Conservation (phyloP, 2,797 vertebrate genomes). For the Telmatherina bonti region DNA sequence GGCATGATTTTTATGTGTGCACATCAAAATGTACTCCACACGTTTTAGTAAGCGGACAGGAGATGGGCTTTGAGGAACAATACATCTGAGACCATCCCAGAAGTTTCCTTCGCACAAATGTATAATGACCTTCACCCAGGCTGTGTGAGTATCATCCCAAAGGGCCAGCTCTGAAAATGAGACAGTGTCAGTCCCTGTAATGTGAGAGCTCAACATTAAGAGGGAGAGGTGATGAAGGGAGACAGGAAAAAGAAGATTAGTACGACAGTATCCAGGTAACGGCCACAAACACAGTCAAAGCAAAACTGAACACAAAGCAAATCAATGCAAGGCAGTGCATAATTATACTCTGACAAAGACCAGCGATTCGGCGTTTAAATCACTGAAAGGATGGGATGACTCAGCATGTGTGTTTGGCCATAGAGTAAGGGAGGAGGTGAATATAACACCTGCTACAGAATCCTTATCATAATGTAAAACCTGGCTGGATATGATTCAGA, state of each 20-base stretch:
- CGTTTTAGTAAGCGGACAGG: constrained; percentile 11
- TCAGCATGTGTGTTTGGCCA: constrained; percentile 18
- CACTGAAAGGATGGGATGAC: constrained; percentile 42
- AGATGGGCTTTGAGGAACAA: constrained; percentile 32
- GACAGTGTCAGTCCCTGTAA: constrained; percentile 57
- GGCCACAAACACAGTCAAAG: constrained; percentile 71
- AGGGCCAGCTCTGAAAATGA: constrained; percentile 36
- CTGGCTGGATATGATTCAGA: constrained; percentile 1
- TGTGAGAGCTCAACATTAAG: constrained; percentile 42
- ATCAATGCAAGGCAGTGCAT: constrained; percentile 43
- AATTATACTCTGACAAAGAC: constrained; percentile 49
- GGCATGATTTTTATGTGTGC: too few relatives aligned
- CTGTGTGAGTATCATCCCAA: constrained; percentile 33
- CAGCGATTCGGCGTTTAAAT: constrained; percentile 42
- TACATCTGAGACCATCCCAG: constrained; percentile 29
- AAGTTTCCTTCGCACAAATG: constrained; percentile 61
- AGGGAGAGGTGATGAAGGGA: constrained; percentile 42
- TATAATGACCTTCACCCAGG: constrained; percentile 57
- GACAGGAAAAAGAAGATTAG: constrained; percentile 50
- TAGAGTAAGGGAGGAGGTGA: background rate
- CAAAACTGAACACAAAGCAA: constrained; percentile 41
- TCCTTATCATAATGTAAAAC: background rate
- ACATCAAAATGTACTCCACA: background rate
- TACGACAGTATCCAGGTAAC: constrained; percentile 75
- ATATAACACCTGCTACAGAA: constrained; percentile 34